Percentiles rank a stretch among this genome's conserved stretches.
phyloP scores from a whole-genome alignment of 1,140 invertebrate genomes.

The Cardiocondyla obscurior region DNA sequence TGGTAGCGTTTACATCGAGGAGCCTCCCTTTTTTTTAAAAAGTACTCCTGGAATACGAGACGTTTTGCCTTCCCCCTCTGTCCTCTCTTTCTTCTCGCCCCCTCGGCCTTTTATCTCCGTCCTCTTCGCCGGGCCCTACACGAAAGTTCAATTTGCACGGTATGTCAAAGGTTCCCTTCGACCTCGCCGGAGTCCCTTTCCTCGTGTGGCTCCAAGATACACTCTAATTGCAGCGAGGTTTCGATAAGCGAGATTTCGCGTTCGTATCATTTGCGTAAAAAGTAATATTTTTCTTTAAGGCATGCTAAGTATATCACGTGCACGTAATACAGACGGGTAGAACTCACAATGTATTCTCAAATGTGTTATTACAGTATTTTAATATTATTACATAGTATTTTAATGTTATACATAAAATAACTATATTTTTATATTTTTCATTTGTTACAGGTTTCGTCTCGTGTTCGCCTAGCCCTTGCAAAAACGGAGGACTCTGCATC shows the following conservation, averaged over 20 bases:
- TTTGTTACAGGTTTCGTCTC: conserved; percentile 91
- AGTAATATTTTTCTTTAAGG: not conserved
- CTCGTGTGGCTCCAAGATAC: conserved; percentile 16
- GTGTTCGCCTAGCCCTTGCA: conserved; percentile 94
- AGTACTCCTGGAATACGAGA: conserved; percentile 43
- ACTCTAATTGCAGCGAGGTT: conserved; percentile 63
- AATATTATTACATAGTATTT: too few species aligned
- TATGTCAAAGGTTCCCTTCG: conserved; percentile 74
- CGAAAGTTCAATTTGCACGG: conserved; percentile 80
- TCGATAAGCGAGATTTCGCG: conserved; percentile 58
- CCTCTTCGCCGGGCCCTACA: conserved; percentile 67
- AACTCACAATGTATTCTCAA: too few species aligned
- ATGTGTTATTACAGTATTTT: too few species aligned
- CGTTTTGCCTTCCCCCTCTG: conserved; percentile 8
- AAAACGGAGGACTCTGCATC: conserved; percentile 91
- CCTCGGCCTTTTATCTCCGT: conserved; percentile 58
- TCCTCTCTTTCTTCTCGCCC: conserved; percentile 57
- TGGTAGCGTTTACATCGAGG: conserved; percentile 51
- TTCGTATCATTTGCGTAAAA: conserved; percentile 5
- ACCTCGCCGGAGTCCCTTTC: conserved; percentile 33
- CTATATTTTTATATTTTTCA: not conserved
- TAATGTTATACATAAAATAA: conserved; percentile 4
- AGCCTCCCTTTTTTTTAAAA: conserved; percentile 59
- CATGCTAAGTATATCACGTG: not conserved
- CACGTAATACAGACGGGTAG: not conserved